Base-by-base conservation (phyloP, 2,888 invertebrate genomes). In the Bellardia pandia region DNA sequence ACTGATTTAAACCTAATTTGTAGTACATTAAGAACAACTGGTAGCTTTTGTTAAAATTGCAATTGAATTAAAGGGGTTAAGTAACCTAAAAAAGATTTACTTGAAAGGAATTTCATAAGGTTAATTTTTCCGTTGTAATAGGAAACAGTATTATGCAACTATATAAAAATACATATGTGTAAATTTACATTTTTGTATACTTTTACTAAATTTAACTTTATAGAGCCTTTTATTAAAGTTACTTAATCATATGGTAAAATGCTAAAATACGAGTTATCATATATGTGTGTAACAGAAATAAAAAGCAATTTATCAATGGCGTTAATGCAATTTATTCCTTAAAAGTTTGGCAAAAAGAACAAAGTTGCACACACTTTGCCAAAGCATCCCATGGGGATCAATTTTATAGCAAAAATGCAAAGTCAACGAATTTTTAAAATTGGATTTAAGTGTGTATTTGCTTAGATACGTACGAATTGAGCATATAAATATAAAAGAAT, bases 291-390 rank as follows among this genome's bases (percentile, higher is more conserved):
- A 16, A 60, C 45, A 56, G 40, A 53, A 51, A 68, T 75, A 62
- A 69, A 76, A 76, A 42, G 53, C 60, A 60, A 76, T 83, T 76
- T 83, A 76, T 83, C 82, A 83, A 62, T 62, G 76, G 76, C 42
- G 76, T 83, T 83, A 83, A 83, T 76, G 82, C 82, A 76, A 83
- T 76, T 83, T 82, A 69, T 51, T 66, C 45, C 48, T 40, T 40
- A 30, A 42, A 76, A 76, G n/a, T 45, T 64, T n/a, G 11, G 23
- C 30, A 83, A 83, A 69, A 64, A 71, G 16, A 68, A 62, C 53
- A 76, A 76, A 83, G 16, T 68, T 82, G 56, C 72, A 72, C 45
- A 80, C 72, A 72, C 64, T 56, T 56, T 80, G 51, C 72, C 45
- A 45, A 30, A 16, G 30, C n/a, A 69, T 51, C 48, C 33, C 64